Evolutionary conservation across 2,113 vertebrate species (phyloP).

Genomic region (Pseudopodoces humilis): DNA sequence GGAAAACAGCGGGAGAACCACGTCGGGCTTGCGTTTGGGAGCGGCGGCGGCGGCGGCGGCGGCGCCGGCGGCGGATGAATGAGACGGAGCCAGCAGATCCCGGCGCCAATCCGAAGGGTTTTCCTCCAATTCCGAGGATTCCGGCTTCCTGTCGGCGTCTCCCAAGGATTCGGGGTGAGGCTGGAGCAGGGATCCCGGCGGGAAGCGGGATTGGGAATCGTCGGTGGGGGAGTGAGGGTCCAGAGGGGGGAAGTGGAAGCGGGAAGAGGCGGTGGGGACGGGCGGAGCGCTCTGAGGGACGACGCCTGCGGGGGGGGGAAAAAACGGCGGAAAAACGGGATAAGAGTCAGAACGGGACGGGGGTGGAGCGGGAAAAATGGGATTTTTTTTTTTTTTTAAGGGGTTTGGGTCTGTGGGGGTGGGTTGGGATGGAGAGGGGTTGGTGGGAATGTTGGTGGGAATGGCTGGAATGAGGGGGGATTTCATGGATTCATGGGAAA

Average conservation of each 20-base stretch:
- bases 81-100: rapidly evolving
- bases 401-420: no score
- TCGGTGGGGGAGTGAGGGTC: conserved; percentile 70
- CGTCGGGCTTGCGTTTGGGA: conserved; percentile 74
- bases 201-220: conserved; percentile 62
- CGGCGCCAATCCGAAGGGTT: conserved; percentile 67
- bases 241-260: conserved; percentile 75
- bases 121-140: conserved; percentile 59
- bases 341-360: no score
- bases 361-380: no score
- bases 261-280: conserved; percentile 75
- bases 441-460: no score
- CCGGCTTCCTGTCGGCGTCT: not conserved
- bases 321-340: no score
- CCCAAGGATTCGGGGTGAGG: conserved; percentile 7
- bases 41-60: no score
- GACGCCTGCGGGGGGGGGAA: conserved; percentile 55
- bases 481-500: no score
- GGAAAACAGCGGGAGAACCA: conserved; percentile 72
- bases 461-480: no score
- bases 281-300: conserved; percentile 82
- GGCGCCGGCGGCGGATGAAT: rapidly evolving
- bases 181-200: not conserved
- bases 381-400: no score
- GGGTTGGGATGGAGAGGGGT: no score